phyloP scores from a whole-genome alignment of 2,888 invertebrate species.

The Dorcus parallelipipedus region DNA sequence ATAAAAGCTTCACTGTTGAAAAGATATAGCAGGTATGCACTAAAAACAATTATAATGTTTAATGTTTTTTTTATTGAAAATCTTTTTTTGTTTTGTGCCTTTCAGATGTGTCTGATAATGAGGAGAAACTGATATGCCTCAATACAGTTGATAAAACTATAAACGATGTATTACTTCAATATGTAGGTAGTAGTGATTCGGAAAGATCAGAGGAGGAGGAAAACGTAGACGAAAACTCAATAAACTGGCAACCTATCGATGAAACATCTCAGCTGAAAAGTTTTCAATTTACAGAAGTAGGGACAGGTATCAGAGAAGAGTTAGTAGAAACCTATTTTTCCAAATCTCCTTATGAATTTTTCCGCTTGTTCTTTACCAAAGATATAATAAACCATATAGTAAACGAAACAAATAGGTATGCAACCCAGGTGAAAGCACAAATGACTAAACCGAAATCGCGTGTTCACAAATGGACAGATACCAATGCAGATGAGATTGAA shows the following conservation, averaged over 20 bases:
- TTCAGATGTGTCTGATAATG: neutral
- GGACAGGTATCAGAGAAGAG: neutral
- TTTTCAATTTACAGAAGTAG: neutral
- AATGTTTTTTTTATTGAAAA: too few species aligned
- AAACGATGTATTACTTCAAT: neutral
- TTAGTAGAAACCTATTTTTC: neutral
- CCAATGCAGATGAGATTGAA: neutral
- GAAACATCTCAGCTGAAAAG: neutral
- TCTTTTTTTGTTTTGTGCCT: neutral
- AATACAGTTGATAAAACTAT: neutral
- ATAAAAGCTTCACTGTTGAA: too few species aligned
- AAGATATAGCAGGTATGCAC: too few species aligned
- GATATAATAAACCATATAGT: neutral
- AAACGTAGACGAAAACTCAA: too few species aligned
- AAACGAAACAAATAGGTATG: neutral
- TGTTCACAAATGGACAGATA: neutral
- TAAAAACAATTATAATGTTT: too few species aligned
- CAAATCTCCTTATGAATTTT: neutral
- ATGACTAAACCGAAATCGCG: neutral
- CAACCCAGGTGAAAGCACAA: neutral
- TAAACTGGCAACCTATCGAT: too few species aligned
- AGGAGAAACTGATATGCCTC: neutral
- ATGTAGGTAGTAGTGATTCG: neutral
- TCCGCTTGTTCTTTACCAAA: neutral
- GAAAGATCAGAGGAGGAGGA: neutral